Conservation (phyloP, 2,888 invertebrate species). For the Amaurobius ferox region DNA sequence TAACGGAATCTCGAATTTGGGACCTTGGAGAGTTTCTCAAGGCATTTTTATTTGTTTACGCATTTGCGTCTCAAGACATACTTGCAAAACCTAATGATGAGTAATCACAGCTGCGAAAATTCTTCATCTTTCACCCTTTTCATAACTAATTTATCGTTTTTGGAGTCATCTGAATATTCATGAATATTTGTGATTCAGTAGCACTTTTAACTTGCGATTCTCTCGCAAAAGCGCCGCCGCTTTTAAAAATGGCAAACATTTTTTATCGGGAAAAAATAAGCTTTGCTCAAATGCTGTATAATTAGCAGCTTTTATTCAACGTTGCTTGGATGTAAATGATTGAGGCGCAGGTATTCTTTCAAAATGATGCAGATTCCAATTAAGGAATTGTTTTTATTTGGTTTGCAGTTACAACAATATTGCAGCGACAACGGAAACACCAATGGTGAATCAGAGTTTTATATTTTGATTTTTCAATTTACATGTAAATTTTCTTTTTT, state of each 20-base stretch:
- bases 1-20: not conserved
- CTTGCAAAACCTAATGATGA: not conserved
- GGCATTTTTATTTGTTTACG: conserved; percentile 11
- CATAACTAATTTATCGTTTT: conserved; percentile 7
- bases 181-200: not conserved
- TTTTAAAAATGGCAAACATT: not conserved
- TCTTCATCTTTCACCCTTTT: not conserved
- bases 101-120: not conserved
- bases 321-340: no score
- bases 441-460: no score
- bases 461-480: no score
- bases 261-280: not conserved
- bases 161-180: conserved; percentile 16
- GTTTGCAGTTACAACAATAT: no score
- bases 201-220: not conserved
- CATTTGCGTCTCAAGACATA: not conserved
- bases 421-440: no score
- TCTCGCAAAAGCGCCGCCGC: not conserved
- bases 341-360: no score
- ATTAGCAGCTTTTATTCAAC: no score
- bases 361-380: no score
- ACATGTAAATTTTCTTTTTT: no score
- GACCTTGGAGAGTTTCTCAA: not conserved
- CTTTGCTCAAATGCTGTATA: no score
- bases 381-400: no score